phyloP scores from a whole-genome alignment of 1,140 invertebrate genomes.

The Meteorus sp. region DNA sequence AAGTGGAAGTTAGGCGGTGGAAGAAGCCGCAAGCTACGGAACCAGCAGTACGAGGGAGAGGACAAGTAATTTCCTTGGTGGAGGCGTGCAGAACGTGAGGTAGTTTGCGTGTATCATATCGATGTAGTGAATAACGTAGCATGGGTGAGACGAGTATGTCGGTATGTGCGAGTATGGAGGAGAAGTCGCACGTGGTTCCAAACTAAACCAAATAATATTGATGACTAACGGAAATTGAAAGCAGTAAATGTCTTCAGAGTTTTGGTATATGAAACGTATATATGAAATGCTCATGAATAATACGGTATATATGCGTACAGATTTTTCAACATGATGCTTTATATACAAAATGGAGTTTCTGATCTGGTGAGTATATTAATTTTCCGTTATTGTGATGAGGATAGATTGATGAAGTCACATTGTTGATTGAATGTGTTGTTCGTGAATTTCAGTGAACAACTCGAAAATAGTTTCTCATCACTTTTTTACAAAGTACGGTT shows the following conservation, averaged over 20 bases:
- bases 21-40: constrained; percentile 7
- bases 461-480: too few relatives aligned
- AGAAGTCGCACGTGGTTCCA: constrained; percentile 35
- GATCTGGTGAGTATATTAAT: too few relatives aligned
- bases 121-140: constrained; percentile 14
- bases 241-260: constrained; percentile 54
- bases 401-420: too few relatives aligned
- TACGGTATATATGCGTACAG: constrained; percentile 49
- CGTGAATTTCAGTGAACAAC: too few relatives aligned
- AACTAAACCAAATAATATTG: constrained; percentile 62
- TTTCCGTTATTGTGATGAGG: too few relatives aligned
- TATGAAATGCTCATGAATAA: constrained; percentile 51
- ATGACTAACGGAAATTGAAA: constrained; percentile 61
- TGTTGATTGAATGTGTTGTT: too few relatives aligned
- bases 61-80: constrained; percentile 59
- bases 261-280: constrained; percentile 46
- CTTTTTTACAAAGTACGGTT: too few relatives aligned
- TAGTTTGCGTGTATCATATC: constrained; percentile 4
- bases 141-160: constrained; percentile 32
- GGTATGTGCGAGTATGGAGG: constrained; percentile 6
- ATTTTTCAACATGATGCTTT: too few relatives aligned
- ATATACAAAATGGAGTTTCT: too few relatives aligned
- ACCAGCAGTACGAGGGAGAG: constrained; percentile 35
- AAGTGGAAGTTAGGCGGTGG: constrained; percentile 15
- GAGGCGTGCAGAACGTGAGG: constrained; percentile 50